Percentiles rank a stretch among this genome's conserved stretches.
phyloP scores from a whole-genome alignment of 2,113 vertebrate genomes.

The Sinocyclocheilus rhinocerous region DNA sequence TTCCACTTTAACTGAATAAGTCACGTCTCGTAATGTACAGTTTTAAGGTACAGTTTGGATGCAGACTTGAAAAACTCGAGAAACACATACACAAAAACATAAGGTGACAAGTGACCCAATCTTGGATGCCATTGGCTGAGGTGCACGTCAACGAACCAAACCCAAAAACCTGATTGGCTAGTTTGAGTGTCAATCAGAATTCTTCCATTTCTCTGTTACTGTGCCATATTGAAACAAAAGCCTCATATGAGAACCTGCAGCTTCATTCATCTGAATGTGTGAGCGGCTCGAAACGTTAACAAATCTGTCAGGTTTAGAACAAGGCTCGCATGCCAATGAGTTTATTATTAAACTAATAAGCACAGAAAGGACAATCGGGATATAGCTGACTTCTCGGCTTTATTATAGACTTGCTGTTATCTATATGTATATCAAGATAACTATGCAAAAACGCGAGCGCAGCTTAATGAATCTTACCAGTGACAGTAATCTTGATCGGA shows the following conservation, averaged over 20 bases:
- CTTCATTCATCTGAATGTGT: not conserved
- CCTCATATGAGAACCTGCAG: not conserved
- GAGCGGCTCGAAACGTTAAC: not conserved
- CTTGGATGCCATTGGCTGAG: constrained; percentile 54
- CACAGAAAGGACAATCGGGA: not conserved
- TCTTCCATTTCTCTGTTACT: not conserved
- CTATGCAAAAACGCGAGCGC: not conserved
- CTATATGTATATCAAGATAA: constrained; percentile 1
- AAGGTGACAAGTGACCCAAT: not conserved
- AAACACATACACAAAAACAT: not conserved
- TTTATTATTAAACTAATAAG: not conserved
- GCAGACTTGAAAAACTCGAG: not conserved
- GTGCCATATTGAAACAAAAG: constrained; percentile 36
- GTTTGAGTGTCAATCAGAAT: constrained; percentile 43
- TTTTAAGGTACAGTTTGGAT: not conserved
- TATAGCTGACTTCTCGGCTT: not conserved
- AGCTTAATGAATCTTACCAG: not conserved
- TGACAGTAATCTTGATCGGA: not conserved
- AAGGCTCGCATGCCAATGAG: not conserved
- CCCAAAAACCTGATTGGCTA: constrained; percentile 57
- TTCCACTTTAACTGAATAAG: not conserved
- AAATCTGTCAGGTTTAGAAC: not conserved
- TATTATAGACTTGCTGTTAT: not conserved
- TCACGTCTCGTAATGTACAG: not conserved
- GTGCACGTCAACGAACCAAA: constrained; percentile 10